Base-by-base conservation (phyloP, 1,140 invertebrate genomes). In the Drosophila kikkawai region DNA sequence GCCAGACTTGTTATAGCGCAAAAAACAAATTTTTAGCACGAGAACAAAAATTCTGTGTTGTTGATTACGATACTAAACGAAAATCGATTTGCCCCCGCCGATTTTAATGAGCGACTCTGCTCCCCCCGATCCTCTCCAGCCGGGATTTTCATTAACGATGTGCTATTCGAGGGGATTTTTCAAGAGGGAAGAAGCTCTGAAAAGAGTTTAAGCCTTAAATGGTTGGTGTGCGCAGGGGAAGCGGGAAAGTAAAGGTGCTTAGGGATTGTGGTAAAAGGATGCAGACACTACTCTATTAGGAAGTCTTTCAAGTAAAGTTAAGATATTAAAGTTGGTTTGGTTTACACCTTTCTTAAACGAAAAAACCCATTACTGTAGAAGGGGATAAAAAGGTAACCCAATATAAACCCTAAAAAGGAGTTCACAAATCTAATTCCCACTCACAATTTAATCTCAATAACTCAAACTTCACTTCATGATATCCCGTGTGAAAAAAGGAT, bases 51-150 rank as follows among this genome's bases (percentile, higher is more conserved):
- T 80, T 48, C 82, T 75, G 73, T 88, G 74, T 84, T 90, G 57
- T 84, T 88, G 84, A 88, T 88, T 88, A 84, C 84, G 85, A 90
- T 88, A 88, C 84, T 88, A 88, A 88, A 88, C 85, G 84, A 90
- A 88, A 88, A 88, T 88, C 84, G 84, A 88, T 88, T 88, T 84
- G 78, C 57, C 66, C 45, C 56, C 82, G 76, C 51, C 68, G 68
- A 74, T 74, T 74, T 74, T 74, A 74, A 74, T 80, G 58, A 84
- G 80, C 67, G 76, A 55, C 42, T 41, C 68, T 57, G 64, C 29
- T 22, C 7, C 4, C 13, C 7, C 12, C 32, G 68, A 47, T 34
- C 48, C 50, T 8, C 37, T 56, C 47, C 34, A 39, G 75, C 53
- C 65, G 42, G 79, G 66, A 77, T 84, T 60, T 84, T 77, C 81